Percentiles rank a stretch among this genome's conserved stretches.
phyloP scores from a whole-genome alignment of 2,797 vertebrate species.

The Hyperoplus immaculatus region DNA sequence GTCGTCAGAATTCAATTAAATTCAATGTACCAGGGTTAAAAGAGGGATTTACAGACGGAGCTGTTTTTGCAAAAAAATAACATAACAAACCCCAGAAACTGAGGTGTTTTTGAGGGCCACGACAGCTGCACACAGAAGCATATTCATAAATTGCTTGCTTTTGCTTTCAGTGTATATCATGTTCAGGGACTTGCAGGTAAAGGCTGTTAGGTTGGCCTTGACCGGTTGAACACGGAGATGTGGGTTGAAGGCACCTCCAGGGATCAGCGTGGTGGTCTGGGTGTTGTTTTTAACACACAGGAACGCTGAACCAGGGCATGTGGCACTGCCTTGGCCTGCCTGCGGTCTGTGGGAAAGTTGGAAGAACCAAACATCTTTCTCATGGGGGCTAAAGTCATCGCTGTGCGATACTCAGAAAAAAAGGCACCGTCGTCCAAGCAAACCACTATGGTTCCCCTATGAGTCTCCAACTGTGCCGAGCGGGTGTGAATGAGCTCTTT shows the following conservation, averaged over 20 bases:
- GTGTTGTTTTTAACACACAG: slow-evolving; percentile 77
- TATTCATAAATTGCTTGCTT: slow-evolving; percentile 80
- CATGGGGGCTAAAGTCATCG: slow-evolving; percentile 22
- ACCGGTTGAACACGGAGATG: slow-evolving; percentile 51
- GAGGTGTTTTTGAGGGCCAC: slow-evolving; percentile 67
- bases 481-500: slow-evolving; percentile 79
- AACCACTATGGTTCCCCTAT: slow-evolving; percentile 59
- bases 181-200: slow-evolving; percentile 71
- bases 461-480: slow-evolving; percentile 34
- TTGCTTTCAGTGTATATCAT: slow-evolving; percentile 56
- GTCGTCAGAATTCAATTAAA: slow-evolving; percentile 26
- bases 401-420: slow-evolving; percentile 21
- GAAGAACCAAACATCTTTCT: slow-evolving; percentile 56
- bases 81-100: slow-evolving; percentile 42
- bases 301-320: slow-evolving; percentile 48
- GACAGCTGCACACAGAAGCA: slow-evolving; percentile 77
- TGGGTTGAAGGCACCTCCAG: slow-evolving; percentile 17
- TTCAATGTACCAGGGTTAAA: slow-evolving; percentile 24
- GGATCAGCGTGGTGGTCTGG: slow-evolving; percentile 48
- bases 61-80: slow-evolving; percentile 60
- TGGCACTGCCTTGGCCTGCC: slow-evolving; percentile 25
- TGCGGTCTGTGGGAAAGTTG: slow-evolving; percentile 49
- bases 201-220: slow-evolving; percentile 55
- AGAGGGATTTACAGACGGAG: slow-evolving; percentile 39
- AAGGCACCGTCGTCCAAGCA: slow-evolving; percentile 46